Conservation (phyloP, 2,888 invertebrate genomes). For the Adelognathus sp. region DNA sequence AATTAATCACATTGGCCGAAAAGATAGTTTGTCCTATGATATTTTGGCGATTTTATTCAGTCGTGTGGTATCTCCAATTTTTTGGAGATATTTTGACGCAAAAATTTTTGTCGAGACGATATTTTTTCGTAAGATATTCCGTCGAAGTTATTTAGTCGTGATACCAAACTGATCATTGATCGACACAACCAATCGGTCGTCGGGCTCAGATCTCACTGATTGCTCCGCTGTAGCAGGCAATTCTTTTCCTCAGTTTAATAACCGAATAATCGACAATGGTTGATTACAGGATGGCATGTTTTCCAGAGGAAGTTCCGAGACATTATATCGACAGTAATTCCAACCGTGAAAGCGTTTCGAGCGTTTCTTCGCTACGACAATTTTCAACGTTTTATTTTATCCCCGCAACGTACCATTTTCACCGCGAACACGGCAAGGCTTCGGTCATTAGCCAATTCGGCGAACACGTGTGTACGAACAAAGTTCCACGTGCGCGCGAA, state of each 20-base stretch:
- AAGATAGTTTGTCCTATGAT: no score
- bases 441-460: constrained; percentile 50
- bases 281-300: not conserved
- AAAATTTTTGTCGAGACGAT: no score
- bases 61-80: no score
- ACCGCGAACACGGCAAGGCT: not conserved
- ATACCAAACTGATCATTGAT: no score
- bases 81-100: no score
- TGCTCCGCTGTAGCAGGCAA: no score
- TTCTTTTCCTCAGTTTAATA: not conserved
- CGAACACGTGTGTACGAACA: constrained; percentile 26
- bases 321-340: not conserved
- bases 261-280: not conserved
- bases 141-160: no score
- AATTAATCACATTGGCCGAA: no score
- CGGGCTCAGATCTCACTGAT: no score
- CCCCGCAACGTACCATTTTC: not conserved
- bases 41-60: no score
- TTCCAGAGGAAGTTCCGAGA: not conserved
- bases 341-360: not conserved
- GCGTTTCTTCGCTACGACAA: not conserved
- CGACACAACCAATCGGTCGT: no score
- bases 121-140: no score
- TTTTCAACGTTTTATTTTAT: not conserved
- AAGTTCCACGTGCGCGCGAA: constrained; percentile 24